Percentiles rank a stretch among this genome's conserved stretches.
Conservation (phyloP, 2,797 vertebrate genomes). For the Chloroceryle amazona region DNA sequence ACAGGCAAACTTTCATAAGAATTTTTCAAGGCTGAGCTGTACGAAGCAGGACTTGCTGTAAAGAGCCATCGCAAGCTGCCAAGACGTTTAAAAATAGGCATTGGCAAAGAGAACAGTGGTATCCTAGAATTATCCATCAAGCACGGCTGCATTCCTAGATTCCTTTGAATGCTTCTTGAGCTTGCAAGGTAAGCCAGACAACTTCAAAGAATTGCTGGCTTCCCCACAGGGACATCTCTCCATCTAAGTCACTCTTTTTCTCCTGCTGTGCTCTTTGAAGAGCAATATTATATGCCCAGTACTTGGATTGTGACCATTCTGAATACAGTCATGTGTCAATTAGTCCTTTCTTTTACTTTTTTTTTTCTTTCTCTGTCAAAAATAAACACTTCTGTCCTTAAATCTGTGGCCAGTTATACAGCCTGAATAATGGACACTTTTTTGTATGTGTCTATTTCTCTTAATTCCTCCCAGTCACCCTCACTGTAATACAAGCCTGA, state of each 20-base stretch:
- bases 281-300: not conserved
- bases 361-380: not conserved
- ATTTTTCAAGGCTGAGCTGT: not conserved
- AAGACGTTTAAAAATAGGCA: conserved; percentile 20
- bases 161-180: conserved; percentile 15
- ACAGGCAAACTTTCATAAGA: not conserved
- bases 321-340: not conserved
- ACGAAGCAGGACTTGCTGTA: not conserved
- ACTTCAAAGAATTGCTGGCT: conserved; percentile 24
- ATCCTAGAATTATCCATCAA: conserved; percentile 39
- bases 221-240: not conserved
- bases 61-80: not conserved
- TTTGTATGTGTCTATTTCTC: not conserved
- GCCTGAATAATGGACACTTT: not conserved
- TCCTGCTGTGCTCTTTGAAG: not conserved
- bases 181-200: not conserved
- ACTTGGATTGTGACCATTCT: not conserved
- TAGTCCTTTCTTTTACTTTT: not conserved
- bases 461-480: not conserved
- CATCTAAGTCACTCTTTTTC: not conserved
- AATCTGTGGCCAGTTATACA: not conserved
- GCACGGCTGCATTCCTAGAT: not conserved
- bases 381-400: not conserved
- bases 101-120: not conserved
- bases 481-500: not conserved